phyloP scores from a whole-genome alignment of 2,888 invertebrate genomes.

The Cecidostiba fungosa region DNA sequence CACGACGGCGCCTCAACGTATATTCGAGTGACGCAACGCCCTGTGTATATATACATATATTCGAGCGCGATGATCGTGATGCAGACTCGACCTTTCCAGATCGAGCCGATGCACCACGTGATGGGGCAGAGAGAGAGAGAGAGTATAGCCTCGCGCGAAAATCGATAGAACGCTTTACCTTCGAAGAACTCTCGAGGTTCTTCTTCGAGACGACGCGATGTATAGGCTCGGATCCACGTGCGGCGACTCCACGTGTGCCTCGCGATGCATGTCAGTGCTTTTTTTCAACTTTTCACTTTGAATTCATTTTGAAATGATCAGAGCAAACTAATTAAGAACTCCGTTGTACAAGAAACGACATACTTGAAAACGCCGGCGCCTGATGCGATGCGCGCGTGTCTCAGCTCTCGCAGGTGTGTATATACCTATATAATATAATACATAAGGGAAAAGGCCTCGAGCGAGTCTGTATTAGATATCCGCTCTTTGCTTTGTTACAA shows the following conservation, averaged over 20 bases:
- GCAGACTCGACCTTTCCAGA: background rate
- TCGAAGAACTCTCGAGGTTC: background rate
- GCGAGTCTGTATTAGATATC: background rate
- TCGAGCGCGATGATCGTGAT: background rate
- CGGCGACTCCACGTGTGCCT: background rate
- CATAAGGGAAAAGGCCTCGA: background rate
- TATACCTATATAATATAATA: background rate
- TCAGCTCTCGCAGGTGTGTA: too few relatives aligned
- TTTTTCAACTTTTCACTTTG: too few relatives aligned
- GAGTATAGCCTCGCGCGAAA: constrained; percentile 2
- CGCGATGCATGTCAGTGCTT: too few relatives aligned
- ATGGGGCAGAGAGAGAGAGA: background rate
- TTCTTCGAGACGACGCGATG: background rate
- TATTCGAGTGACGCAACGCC: background rate
- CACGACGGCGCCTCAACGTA: background rate
- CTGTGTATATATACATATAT: background rate
- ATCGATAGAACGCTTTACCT: background rate
- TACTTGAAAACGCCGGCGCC: too few relatives aligned
- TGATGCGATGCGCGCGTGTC: too few relatives aligned
- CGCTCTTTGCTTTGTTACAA: background rate
- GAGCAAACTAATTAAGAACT: too few relatives aligned
- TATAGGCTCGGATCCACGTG: background rate
- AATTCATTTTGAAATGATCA: too few relatives aligned
- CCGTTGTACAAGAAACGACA: background rate
- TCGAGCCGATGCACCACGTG: background rate